Evolutionary conservation across 2,797 vertebrate species (phyloP).

Genomic region (Takifugu ocellatus): DNA sequence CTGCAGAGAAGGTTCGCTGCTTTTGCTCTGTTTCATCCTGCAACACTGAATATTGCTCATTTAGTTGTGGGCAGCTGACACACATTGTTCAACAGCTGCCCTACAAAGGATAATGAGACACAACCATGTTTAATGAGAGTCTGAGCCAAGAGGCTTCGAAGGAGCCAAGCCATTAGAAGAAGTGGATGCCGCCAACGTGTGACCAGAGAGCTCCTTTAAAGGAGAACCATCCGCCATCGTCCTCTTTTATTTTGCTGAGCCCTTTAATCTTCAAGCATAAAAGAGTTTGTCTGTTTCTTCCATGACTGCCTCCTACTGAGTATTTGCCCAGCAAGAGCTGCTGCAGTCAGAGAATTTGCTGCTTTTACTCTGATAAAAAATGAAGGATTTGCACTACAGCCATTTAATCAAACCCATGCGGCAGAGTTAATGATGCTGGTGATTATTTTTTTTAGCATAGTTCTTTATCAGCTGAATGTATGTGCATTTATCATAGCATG

Average conservation of each 20-base stretch:
- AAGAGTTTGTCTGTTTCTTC: constrained; percentile 37
- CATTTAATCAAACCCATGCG: constrained; percentile 48
- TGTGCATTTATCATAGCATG: no score
- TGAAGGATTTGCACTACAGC: constrained; percentile 29
- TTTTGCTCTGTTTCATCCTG: constrained; percentile 33
- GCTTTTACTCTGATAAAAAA: constrained; percentile 51
- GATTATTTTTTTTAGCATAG: constrained; percentile 4
- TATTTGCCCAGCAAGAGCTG: constrained; percentile 29
- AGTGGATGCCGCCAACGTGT: constrained; percentile 29
- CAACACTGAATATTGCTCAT: constrained; percentile 44
- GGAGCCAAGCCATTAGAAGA: constrained; percentile 42
- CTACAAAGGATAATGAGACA: constrained; percentile 49
- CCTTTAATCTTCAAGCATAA: constrained; percentile 73
- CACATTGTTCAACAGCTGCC: constrained; percentile 36
- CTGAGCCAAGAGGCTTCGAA: constrained; percentile 33
- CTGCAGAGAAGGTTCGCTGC: constrained; percentile 20
- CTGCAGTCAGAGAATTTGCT: constrained; percentile 47
- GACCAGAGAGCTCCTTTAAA: constrained; percentile 41
- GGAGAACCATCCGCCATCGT: constrained; percentile 8
- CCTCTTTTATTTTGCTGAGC: constrained; percentile 8
- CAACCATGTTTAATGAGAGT: constrained; percentile 35
- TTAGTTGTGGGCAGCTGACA: constrained; percentile 27
- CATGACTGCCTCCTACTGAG: constrained; percentile 38
- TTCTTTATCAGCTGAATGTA: not conserved
- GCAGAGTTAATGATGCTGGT: constrained; percentile 44